Conservation (phyloP, 2,888 invertebrate genomes). For the Eudemis profundana region DNA sequence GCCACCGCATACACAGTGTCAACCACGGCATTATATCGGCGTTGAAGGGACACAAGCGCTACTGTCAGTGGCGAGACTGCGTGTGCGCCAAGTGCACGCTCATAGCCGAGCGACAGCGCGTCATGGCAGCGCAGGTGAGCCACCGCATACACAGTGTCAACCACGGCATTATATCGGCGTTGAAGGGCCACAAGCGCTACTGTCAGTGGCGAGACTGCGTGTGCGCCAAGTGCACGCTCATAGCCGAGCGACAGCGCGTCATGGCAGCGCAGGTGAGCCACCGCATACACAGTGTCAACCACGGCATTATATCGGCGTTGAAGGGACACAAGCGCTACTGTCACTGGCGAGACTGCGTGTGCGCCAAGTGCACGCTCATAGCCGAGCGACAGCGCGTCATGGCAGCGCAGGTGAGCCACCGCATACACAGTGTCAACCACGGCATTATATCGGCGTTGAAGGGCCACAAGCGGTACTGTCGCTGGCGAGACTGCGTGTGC, state of each 20-base stretch:
- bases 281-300: no score
- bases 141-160: no score
- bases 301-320: constrained; percentile 87
- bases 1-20: neutral
- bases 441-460: constrained; percentile 89
- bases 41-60: constrained; percentile 88
- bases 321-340: constrained; percentile 87
- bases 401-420: constrained; percentile 93
- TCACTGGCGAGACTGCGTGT: constrained; percentile 98
- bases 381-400: constrained; percentile 99
- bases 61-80: constrained; percentile 97
- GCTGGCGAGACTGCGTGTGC: constrained; percentile 98
- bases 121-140: constrained; percentile 97
- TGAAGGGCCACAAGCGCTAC: no score
- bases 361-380: constrained; percentile 98
- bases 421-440: no score
- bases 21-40: no score
- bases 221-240: no score
- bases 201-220: no score
- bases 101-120: constrained; percentile 98
- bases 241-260: no score
- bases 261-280: no score
- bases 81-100: constrained; percentile 99
- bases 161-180: no score
- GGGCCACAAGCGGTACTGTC: constrained; percentile 97